These are phyloP conservation scores for Pungitius pungitius DNA, from an alignment of 2,113 vertebrate species.

Conservation along the genomic window DNA sequence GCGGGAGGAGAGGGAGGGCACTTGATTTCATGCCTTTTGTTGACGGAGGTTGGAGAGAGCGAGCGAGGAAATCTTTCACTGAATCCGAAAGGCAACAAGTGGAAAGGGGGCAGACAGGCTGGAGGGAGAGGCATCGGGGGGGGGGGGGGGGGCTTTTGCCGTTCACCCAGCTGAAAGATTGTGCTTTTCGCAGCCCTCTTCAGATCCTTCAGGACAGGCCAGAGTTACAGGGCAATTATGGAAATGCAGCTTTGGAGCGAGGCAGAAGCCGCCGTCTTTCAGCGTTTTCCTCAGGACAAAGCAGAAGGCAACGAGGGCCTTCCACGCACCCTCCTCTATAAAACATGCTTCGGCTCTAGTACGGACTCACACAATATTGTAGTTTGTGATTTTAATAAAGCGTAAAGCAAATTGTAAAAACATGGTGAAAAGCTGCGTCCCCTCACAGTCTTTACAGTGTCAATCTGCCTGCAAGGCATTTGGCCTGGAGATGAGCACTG, in stretches of 20 bases:
- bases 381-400: slow-evolving; percentile 20
- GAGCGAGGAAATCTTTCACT: slow-evolving; percentile 87
- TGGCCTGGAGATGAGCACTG: slow-evolving; percentile 54
- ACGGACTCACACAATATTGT: slow-evolving; percentile 33
- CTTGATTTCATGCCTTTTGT: slow-evolving; percentile 93
- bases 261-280: slow-evolving; percentile 84
- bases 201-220: slow-evolving; percentile 87
- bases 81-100: slow-evolving; percentile 90
- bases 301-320: slow-evolving; percentile 67
- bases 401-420: slow-evolving; percentile 11
- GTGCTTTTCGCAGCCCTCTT: slow-evolving; percentile 89
- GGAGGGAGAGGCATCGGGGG: slow-evolving; percentile 79
- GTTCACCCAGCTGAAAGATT: slow-evolving; percentile 94
- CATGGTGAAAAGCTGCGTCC: background rate
- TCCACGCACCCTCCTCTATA: slow-evolving; percentile 60
- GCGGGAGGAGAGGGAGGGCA: slow-evolving; percentile 77
- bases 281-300: slow-evolving; percentile 84
- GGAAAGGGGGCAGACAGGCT: slow-evolving; percentile 82
- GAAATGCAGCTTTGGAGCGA: slow-evolving; percentile 96
- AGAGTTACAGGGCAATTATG: slow-evolving; percentile 98
- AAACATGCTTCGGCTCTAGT: slow-evolving; percentile 61
- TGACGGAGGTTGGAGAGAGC: slow-evolving; percentile 82
- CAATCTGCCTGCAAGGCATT: slow-evolving; percentile 45
- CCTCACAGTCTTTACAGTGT: slow-evolving; percentile 13
- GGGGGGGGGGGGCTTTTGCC: slow-evolving; percentile 89